phyloP scores from a whole-genome alignment of 2,888 invertebrate genomes.

The Melinaea menophilus region DNA sequence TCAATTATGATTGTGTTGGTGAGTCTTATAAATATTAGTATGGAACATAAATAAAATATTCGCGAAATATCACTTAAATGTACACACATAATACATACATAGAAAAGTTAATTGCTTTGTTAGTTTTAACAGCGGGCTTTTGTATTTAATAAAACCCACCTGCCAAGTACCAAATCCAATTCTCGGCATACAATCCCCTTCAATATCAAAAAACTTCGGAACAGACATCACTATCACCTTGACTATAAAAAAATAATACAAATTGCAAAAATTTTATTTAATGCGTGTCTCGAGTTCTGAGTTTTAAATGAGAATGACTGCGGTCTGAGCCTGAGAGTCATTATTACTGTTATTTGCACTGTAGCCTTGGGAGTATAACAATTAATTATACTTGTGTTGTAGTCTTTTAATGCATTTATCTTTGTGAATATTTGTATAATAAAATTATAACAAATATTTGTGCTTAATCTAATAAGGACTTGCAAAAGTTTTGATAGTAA shows the following conservation, averaged over 20 bases:
- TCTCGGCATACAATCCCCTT: slow-evolving; percentile 80
- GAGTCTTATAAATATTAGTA: too few species aligned
- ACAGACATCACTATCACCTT: slow-evolving; percentile 44
- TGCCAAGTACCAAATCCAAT: slow-evolving; percentile 90
- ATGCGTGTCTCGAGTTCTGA: slow-evolving; percentile 4
- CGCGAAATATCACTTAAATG: too few species aligned
- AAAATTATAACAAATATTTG: too few species aligned
- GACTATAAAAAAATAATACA: slow-evolving; percentile 3
- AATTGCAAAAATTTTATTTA: neutral
- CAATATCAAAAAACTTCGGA: slow-evolving; percentile 54
- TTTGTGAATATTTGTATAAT: too few species aligned
- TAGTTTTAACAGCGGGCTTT: neutral
- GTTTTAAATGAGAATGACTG: neutral
- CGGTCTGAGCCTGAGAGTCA: neutral
- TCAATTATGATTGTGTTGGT: too few species aligned
- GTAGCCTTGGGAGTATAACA: neutral
- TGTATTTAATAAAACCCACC: slow-evolving; percentile 66
- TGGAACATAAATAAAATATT: too few species aligned
- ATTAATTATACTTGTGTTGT: neutral
- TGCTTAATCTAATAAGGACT: too few species aligned
- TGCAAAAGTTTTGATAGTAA: too few species aligned
- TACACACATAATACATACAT: too few species aligned
- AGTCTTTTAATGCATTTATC: neutral
- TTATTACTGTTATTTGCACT: neutral
- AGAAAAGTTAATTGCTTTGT: neutral